Base-by-base conservation (phyloP, 2,113 vertebrate genomes). In the Morone chrysops region DNA sequence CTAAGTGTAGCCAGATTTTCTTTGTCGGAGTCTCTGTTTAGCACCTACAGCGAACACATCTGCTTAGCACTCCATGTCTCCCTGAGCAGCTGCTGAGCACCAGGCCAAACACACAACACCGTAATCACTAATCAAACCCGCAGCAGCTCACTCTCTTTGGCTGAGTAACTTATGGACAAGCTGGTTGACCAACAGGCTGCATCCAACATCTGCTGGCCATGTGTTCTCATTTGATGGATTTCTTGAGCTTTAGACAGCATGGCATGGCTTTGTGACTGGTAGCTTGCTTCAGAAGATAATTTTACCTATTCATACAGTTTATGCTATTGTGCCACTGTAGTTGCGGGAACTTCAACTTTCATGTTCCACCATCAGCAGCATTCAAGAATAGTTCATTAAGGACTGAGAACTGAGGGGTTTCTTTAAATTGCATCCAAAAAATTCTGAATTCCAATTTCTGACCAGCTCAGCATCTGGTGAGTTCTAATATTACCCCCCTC, bases 181-280 rank as follows among this genome's bases (percentile, higher is more conserved):
- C 54, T 40, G 48, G 43, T 61, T 25, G 71, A 70, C 63, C 11
- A 11, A 36, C 45, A 6, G 51, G 51, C 87, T 75, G 70, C 65
- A 53, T 50, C 75, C 84, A 83, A 71, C 91, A 91, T 91, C 89
- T 93, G 92, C 17, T 22, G 72, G n/a, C 71, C 88, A 89, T 45
- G 62, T 90, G 87, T 60, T 79, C 22, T 38, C 9, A 20, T 82
- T 70, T 38, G 47, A 8, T 69, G 38, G 70, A 38, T 78, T 75
- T 53, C 31, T 13, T 38, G 43, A 22, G 61, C 72, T 72, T 48
- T 47, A 67, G 70, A 47, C 48, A 72, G 50, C 48, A 62, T 16
- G 61, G 48, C 2, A 47, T 25, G 41, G 38, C 60, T 56, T 13
- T 31, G 4, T 56, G 53, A 67, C 22, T 25, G 6, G 60, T 45